Evolutionary conservation across 1,140 invertebrate genomes (phyloP).

Genomic region (Arctopsyche grandis): DNA sequence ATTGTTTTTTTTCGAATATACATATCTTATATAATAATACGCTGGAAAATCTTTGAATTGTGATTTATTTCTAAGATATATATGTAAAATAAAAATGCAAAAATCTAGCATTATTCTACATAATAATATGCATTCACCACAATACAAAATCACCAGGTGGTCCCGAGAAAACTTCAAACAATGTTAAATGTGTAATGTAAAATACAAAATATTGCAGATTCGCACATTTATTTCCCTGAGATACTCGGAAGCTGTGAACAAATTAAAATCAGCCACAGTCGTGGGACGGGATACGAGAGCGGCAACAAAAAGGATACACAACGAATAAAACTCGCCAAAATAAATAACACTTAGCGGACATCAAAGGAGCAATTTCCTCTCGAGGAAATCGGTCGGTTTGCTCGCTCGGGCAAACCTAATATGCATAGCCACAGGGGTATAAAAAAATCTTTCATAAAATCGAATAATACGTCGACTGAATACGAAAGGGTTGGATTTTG

Average conservation of each 20-base stretch:
- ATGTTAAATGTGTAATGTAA: too few species aligned
- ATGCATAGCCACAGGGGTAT: not conserved
- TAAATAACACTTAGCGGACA: slow-evolving; percentile 46
- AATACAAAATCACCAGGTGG: not conserved
- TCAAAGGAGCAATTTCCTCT: slow-evolving; percentile 41
- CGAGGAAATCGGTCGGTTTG: slow-evolving; percentile 33
- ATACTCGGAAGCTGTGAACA: too few species aligned
- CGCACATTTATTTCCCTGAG: too few species aligned
- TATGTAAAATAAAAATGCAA: too few species aligned
- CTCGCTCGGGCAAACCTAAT: not conserved
- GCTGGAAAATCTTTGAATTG: too few species aligned
- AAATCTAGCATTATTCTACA: not conserved
- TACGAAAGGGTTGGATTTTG: too few species aligned
- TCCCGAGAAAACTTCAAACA: not conserved
- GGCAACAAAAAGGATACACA: slow-evolving; percentile 14
- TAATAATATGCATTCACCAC: not conserved
- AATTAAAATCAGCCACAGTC: too few species aligned
- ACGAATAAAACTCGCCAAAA: slow-evolving; percentile 41
- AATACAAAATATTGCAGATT: too few species aligned
- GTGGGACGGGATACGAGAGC: not conserved
- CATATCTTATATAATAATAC: too few species aligned
- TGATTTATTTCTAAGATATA: too few species aligned
- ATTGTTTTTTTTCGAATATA: too few species aligned
- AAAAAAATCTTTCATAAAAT: not conserved
- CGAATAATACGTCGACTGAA: too few species aligned